Evolutionary conservation across 2,113 vertebrate genomes (phyloP).

Genomic region (Coturnix japonica): DNA sequence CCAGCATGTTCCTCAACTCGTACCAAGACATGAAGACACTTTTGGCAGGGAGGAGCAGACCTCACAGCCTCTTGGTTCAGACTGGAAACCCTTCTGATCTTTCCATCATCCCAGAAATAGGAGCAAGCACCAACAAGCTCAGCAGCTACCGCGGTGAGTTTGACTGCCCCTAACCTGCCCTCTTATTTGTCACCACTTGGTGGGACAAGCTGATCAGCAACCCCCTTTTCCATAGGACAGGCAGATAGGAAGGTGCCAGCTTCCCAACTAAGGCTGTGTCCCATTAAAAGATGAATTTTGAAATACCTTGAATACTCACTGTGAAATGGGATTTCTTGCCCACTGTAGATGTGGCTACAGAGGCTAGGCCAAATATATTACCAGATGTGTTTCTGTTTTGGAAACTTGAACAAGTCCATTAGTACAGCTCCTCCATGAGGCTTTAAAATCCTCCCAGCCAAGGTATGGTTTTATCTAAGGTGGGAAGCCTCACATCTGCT

Average conservation of each 20-base stretch:
- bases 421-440: not conserved
- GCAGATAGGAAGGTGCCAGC: not conserved
- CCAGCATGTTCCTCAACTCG: constrained; percentile 70
- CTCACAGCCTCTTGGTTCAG: constrained; percentile 75
- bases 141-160: constrained; percentile 60
- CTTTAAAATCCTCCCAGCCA: not conserved
- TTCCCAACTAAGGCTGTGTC: not conserved
- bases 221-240: not conserved
- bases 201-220: not conserved
- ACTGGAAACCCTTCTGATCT: constrained; percentile 84
- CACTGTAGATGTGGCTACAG: not conserved
- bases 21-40: constrained; percentile 77
- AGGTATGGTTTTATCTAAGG: not conserved
- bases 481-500: not conserved
- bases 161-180: not conserved
- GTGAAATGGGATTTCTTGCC: not conserved
- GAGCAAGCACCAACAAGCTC: constrained; percentile 54
- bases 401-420: not conserved
- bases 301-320: constrained; percentile 4
- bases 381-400: not conserved
- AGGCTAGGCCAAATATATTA: not conserved
- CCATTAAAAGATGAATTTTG: not conserved
- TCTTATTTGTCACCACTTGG: not conserved
- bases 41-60: constrained; percentile 73
- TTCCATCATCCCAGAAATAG: constrained; percentile 85